Evolutionary conservation across 2,888 invertebrate genomes (phyloP), one percentile per base, ranked within the genome.

Genomic region (Brachycybe producta): DNA sequence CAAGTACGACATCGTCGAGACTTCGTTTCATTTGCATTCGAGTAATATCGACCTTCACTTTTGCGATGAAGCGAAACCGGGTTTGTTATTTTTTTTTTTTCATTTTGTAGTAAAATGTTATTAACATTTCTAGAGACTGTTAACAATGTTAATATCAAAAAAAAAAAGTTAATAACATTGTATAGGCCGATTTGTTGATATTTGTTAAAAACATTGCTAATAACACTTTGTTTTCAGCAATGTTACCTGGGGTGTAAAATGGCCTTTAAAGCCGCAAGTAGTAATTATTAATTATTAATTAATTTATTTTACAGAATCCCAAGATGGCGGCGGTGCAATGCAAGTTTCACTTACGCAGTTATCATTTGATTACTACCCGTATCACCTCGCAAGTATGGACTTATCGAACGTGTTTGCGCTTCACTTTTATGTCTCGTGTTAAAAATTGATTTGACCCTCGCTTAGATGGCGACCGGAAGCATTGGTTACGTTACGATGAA

Each of bases 21-120:
- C 98, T 0, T 97, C 95, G 0, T 94, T 95, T 72, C 98, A 98
- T 68, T 80, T 98, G 64, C 77, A 85, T 45, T 86, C 86, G 51
- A 87, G 90, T 55, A 77, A 88, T 61, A 86, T 98, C 61, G 94
- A 97, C 70, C 73, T 98, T 53, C 97, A 97, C 69, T 75, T 98
- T 30, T 94, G 92, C 64, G 97, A 98, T 66, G 98, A 98, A 57
- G 64, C 63, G 27, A 57, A 57, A 67, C 82, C 84, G 54, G 88
- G 86, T n/a, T n/a, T n/a, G n/a, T n/a, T n/a, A n/a, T n/a, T n/a
- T n/a, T n/a, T n/a, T n/a, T n/a, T n/a, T n/a, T n/a, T n/a, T n/a
- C n/a, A n/a, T n/a, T n/a, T n/a, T n/a, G n/a, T n/a, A n/a, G n/a
- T n/a, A n/a, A n/a, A n/a, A n/a, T n/a, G n/a, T n/a, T n/a, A n/a